These are phyloP conservation scores for Galemys pyrenaicus DNA, from an alignment of 2,113 vertebrate genomes.

Conservation along the genomic window DNA sequence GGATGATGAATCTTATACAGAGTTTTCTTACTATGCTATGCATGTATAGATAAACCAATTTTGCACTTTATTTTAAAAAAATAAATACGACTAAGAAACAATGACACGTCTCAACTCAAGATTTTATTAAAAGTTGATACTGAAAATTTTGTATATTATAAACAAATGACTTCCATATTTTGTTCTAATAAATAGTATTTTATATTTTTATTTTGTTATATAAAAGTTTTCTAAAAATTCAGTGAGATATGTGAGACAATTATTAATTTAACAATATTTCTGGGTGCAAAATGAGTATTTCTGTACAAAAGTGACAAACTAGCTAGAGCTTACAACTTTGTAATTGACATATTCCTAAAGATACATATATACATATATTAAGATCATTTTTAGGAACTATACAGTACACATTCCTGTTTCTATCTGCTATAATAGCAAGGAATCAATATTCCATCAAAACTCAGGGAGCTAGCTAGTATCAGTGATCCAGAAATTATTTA, in stretches of 20 bases:
- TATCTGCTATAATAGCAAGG: neutral
- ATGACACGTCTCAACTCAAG: neutral
- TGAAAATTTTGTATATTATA: neutral
- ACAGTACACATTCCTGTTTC: neutral
- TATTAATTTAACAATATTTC: neutral
- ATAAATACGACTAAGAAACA: neutral
- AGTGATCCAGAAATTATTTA: slow-evolving; percentile 9
- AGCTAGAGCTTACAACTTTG: neutral
- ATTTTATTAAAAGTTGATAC: neutral
- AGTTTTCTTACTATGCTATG: neutral
- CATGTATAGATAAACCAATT: neutral
- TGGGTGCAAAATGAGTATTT: neutral
- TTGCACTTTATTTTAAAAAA: neutral
- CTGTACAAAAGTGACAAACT: neutral
- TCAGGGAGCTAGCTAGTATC: slow-evolving; percentile 15
- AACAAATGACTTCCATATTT: neutral
- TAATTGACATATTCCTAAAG: slow-evolving; percentile 22
- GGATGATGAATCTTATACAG: neutral
- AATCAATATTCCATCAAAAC: slow-evolving; percentile 60
- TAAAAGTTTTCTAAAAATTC: neutral
- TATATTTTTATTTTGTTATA: neutral
- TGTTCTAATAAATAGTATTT: neutral
- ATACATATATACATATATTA: neutral
- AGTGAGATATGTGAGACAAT: neutral
- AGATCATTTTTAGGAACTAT: neutral